A percentile compares a stretch with the other conserved stretches of the same genome.
Evolutionary conservation across 2,113 vertebrate genomes (phyloP).

Genomic region (Clupea harengus): DNA sequence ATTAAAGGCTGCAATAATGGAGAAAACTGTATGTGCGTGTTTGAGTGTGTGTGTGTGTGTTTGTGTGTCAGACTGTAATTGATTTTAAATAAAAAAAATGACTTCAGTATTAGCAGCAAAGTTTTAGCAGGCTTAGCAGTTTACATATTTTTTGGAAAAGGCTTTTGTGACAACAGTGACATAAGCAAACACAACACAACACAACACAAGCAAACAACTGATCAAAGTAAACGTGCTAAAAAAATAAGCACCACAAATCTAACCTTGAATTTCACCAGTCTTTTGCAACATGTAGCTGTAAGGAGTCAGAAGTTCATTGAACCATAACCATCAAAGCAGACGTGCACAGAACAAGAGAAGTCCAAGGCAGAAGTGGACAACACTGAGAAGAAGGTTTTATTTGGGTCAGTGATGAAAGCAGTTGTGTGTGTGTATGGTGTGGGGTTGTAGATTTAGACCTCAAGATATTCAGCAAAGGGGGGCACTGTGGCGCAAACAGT

Average conservation of each 20-base stretch:
- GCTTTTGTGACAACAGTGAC: neutral
- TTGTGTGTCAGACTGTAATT: conserved; percentile 7
- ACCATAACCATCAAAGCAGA: too few species aligned
- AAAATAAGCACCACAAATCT: neutral
- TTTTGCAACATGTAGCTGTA: neutral
- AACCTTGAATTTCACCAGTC: too few species aligned
- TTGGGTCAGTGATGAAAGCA: too few species aligned
- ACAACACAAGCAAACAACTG: neutral
- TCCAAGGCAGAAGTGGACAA: too few species aligned
- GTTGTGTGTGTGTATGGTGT: too few species aligned
- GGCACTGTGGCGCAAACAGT: too few species aligned
- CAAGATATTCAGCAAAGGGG: too few species aligned
- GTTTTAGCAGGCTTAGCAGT: neutral
- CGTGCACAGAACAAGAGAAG: too few species aligned
- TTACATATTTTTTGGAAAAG: neutral
- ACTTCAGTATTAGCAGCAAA: neutral
- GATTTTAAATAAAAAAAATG: too few species aligned
- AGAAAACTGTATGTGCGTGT: neutral
- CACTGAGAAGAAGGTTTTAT: too few species aligned
- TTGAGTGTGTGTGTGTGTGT: neutral
- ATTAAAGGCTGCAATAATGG: neutral
- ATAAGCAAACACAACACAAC: neutral
- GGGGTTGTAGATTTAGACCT: too few species aligned
- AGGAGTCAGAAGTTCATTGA: neutral
- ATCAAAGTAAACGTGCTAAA: neutral